Base-by-base conservation (phyloP, 1,140 invertebrate genomes). In the Drosophila nasuta region DNA sequence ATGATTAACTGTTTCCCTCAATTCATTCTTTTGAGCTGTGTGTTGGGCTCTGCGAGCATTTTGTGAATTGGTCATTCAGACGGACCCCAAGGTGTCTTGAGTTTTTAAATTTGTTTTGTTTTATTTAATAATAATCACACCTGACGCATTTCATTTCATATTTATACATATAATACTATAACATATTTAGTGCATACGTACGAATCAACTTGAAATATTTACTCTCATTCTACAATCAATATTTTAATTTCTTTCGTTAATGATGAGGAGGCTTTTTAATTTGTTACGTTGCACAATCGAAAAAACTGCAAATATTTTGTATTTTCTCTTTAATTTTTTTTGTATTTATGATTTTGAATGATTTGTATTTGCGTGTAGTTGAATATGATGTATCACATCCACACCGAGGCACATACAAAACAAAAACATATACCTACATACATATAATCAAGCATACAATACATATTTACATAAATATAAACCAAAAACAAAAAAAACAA, bases 381-480 rank as follows among this genome's bases (percentile, higher is more conserved):
- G 13, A 48, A 59, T 79, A 77, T 79, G 75, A 79, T 70, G 66
- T 76, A 46, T 64, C 45, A 35, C 64, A 70, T 60, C 13, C 15
- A 76, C 54, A 59, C 62, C 48, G 65, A 59, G 38, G 38, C 70
- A 59, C 64, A 48, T 41, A 66, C 45, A 75, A 75, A 49, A 74
- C 56, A 49, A 1, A 57, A 13, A 43, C 60, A 81, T 48, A 74
- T 52, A 72, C 68, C 71, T 65, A 74, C 54, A 68, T 63, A 71
- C 65, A 76, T 75, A 80, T 80, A 83, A 82, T 87, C 76, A 82
- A 73, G 70, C 70, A 73, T 73, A 72, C 79, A 88, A 71, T 72
- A 68, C 80, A 88, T 77, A 83, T 70, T 77, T 67, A 83, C 35
- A 67, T 64, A 63, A 38, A 74, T 68, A 75, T 56, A 71, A 76